Base-by-base conservation (phyloP, 2,888 invertebrate species). In the Liposcelis brunnea region DNA sequence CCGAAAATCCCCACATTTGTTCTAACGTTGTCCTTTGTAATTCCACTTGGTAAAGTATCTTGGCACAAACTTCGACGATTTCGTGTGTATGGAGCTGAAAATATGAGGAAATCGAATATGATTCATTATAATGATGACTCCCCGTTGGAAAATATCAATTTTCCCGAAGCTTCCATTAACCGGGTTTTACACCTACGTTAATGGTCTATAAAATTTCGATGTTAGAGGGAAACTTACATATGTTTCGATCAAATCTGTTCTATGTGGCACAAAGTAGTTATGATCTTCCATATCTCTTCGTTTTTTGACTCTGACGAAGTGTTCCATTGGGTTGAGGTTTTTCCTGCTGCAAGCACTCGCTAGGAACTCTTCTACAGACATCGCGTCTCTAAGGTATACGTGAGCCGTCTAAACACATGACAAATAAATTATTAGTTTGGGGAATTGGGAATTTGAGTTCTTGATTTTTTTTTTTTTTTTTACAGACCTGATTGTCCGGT, bases 1-100 rank as follows among this genome's bases (percentile, higher is more conserved):
- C 93, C 52, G 89, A 89, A 69, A 95, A 91, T 55, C 95, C 95
- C 85, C 94, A 95, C 85, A 93, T 90, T 63, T 89, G 86, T 57
- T 93, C 91, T 57, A 89, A 71, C 8, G 87, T 85, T 52, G 78
- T 80, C 50, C 94, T 74, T 56, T 85, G 83, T 58, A 95, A 71
- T 63, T 94, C 93, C 55, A 94, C 89, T 74, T 94, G 93, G 67
- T 94, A 94, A 52, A 94, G 72, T 59, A 93, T 87, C 72, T 95
- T 95, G 58, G 89, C 87, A 64, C 93, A 93, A 43, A 95, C 90
- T 69, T 95, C 94, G 48, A 94, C 86, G 52, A 89, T 80, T 68
- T 90, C 90, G 62, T 90, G 91, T 47, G 87, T 90, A 63, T 87
- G 86, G 58, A 89, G 68, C 89, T 89, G 69, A 36, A 66, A 64